Conservation (phyloP, 2,113 vertebrate genomes). For the Pao palembangensis region DNA sequence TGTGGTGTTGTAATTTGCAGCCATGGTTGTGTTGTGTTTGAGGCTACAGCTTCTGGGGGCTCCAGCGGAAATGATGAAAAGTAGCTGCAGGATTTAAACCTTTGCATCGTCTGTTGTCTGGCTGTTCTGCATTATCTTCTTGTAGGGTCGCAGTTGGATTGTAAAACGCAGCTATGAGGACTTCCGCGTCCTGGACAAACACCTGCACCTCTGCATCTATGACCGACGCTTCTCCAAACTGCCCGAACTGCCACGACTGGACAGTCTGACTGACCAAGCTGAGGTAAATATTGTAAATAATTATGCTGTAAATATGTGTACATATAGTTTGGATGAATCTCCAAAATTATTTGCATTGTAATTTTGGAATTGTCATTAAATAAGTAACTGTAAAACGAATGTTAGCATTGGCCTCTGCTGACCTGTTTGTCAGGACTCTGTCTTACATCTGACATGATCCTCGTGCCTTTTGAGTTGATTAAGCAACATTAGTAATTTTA, state of each 20-base stretch:
- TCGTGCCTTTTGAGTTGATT: not conserved
- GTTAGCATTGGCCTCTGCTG: not conserved
- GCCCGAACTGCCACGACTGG: slow-evolving; percentile 89
- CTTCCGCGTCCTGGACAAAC: slow-evolving; percentile 95
- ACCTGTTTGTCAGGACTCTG: too few species aligned
- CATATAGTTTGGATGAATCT: too few species aligned
- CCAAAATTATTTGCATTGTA: too few species aligned
- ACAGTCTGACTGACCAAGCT: slow-evolving; percentile 86
- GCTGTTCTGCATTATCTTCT: not conserved
- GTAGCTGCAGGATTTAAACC: not conserved
- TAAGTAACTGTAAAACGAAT: not conserved
- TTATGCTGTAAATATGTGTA: too few species aligned
- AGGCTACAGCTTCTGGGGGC: too few species aligned
- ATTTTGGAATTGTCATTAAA: too few species aligned
- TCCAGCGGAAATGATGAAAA: not conserved
- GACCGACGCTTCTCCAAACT: slow-evolving; percentile 97
- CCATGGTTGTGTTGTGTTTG: too few species aligned
- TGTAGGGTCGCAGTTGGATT: slow-evolving; percentile 96
- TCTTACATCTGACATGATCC: not conserved
- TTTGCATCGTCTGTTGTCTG: not conserved
- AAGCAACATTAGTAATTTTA: slow-evolving; percentile 5
- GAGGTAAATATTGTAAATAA: slow-evolving; percentile 75
- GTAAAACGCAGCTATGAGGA: slow-evolving; percentile 98
- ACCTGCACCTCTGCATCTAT: slow-evolving; percentile 97
- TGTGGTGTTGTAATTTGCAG: too few species aligned